These are phyloP conservation scores for Cheirogaleus major DNA, from an alignment of 2,797 vertebrate genomes.

Conservation along the genomic window DNA sequence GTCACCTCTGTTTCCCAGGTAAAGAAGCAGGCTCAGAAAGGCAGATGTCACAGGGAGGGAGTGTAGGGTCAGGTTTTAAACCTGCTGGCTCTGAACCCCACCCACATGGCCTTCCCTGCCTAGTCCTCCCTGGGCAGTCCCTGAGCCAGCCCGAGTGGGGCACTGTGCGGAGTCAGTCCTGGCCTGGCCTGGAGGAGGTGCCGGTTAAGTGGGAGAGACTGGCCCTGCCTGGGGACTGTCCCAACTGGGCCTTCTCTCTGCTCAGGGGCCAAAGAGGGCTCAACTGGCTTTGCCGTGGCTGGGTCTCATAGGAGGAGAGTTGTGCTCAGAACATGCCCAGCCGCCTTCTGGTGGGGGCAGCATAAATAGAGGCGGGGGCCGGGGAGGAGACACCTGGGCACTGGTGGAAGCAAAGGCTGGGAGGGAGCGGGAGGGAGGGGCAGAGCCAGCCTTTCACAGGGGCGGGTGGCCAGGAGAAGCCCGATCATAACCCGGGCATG, in stretches of 20 bases:
- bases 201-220: not conserved
- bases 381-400: not conserved
- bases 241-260: no score
- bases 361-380: not conserved
- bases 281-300: not conserved
- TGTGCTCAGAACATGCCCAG: no score
- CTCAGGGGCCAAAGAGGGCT: not conserved
- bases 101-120: fast-evolving
- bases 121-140: not conserved
- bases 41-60: fast-evolving
- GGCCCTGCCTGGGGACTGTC: not conserved
- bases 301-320: not conserved
- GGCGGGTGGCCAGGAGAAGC: not conserved
- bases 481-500: no score
- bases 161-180: fast-evolving
- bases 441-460: not conserved
- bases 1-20: not conserved
- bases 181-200: not conserved
- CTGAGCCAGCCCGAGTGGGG: not conserved
- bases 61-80: not conserved
- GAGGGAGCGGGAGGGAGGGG: not conserved
- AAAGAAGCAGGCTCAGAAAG: not conserved
- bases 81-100: not conserved
- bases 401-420: not conserved
- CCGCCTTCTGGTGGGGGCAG: no score